A percentile compares a stretch with the other conserved stretches of the same genome.
Evolutionary conservation across 2,797 vertebrate species (phyloP).

Genomic region (Syndactyla subalaris): DNA sequence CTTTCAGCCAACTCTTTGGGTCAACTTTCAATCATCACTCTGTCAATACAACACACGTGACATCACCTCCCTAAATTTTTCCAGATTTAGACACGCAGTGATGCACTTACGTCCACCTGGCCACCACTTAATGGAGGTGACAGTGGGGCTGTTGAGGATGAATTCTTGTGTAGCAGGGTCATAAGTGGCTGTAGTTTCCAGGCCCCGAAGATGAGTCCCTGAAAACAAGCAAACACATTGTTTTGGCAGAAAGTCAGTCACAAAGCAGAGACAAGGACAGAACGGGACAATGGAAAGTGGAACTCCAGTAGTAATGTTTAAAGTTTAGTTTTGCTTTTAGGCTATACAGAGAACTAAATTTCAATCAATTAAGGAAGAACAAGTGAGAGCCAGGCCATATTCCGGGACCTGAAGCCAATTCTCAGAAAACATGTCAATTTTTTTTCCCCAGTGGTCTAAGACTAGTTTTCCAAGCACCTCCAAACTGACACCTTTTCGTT

Average conservation of each 20-base stretch:
- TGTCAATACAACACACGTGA: accelerated
- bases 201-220: constrained; percentile 94
- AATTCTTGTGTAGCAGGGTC: constrained; percentile 95
- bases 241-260: neutral
- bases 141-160: constrained; percentile 93
- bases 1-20: neutral
- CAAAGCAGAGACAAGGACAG: neutral
- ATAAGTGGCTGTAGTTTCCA: constrained; percentile 96
- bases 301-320: constrained; percentile 43
- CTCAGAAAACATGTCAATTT: neutral
- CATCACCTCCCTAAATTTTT: neutral
- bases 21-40: neutral
- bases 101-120: constrained; percentile 93
- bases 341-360: neutral
- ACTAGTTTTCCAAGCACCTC: constrained; percentile 51
- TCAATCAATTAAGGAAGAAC: neutral
- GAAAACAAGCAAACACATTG: constrained; percentile 4
- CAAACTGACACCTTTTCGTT: neutral
- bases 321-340: neutral
- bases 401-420: neutral
- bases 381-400: neutral
- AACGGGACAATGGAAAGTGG: neutral
- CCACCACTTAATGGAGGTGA: constrained; percentile 99
- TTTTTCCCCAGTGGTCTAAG: neutral
- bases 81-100: neutral